Conservation (phyloP, 2,888 invertebrate species). For the Dasypogon diadema region DNA sequence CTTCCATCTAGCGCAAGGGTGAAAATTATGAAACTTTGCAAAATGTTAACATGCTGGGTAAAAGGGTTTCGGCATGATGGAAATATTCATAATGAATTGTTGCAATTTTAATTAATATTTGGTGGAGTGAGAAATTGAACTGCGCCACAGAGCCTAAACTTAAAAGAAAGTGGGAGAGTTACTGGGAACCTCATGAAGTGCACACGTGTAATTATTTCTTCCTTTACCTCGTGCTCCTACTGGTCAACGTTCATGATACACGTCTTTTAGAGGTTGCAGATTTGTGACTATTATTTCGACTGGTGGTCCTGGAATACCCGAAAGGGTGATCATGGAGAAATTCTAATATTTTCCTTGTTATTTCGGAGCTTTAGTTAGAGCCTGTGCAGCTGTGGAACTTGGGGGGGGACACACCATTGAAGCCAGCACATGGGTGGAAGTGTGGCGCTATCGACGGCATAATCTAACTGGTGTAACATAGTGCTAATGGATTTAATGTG, state of each 20-base stretch:
- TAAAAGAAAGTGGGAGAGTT: no score
- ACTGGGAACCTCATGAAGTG: no score
- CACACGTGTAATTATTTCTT: constrained; percentile 10
- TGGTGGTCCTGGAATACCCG: constrained; percentile 1
- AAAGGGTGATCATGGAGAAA: not conserved
- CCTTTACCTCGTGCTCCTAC: not conserved
- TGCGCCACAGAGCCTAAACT: no score
- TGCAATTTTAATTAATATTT: constrained; percentile 52
- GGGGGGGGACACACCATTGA: no score
- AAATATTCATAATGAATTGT: constrained; percentile 26
- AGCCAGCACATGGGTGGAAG: not conserved
- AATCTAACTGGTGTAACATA: constrained; percentile 30
- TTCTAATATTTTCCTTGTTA: not conserved
- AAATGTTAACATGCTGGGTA: constrained; percentile 7
- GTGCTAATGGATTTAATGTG: constrained; percentile 42
- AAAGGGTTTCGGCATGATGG: not conserved
- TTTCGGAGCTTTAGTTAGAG: no score
- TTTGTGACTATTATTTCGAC: constrained; percentile 10
- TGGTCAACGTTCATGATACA: not conserved
- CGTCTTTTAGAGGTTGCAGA: not conserved
- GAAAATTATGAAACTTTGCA: constrained; percentile 16
- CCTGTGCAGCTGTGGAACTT: no score
- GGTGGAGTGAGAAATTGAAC: constrained; percentile 7
- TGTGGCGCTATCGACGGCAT: constrained; percentile 11
- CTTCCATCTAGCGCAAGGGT: no score